Conservation (phyloP, 2,797 vertebrate genomes). For the Halcyon smyrnensis region DNA sequence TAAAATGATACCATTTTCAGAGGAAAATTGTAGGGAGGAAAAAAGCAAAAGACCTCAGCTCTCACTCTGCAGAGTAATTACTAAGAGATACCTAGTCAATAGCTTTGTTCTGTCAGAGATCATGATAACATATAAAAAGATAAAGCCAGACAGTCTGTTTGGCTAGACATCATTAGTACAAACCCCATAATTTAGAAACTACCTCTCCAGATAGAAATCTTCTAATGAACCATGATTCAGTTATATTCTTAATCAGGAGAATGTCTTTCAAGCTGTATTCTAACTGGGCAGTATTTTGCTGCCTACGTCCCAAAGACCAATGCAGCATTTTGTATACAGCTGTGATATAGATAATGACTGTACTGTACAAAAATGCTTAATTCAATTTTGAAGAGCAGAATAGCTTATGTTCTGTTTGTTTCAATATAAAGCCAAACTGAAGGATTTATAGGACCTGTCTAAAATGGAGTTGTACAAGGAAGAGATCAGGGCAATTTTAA, state of each 20-base stretch:
- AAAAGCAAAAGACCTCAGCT: slow-evolving; percentile 35
- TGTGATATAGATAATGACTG: slow-evolving; percentile 25
- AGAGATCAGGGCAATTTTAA: neutral
- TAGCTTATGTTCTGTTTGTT: neutral
- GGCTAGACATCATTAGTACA: slow-evolving; percentile 63
- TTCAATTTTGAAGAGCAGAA: neutral
- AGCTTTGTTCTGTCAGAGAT: slow-evolving; percentile 66
- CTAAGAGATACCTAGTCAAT: slow-evolving; percentile 37
- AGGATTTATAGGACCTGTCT: neutral
- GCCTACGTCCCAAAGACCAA: slow-evolving; percentile 41
- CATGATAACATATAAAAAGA: neutral
- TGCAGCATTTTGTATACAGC: slow-evolving; percentile 35
- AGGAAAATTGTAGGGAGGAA: slow-evolving; percentile 30
- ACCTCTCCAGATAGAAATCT: slow-evolving; percentile 38
- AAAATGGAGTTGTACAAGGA: neutral
- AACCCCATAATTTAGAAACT: slow-evolving; percentile 55
- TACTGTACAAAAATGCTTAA: neutral
- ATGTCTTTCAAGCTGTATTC: slow-evolving; percentile 51
- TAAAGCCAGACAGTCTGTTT: slow-evolving; percentile 67
- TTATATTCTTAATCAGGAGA: slow-evolving; percentile 67
- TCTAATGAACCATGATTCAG: slow-evolving; percentile 70
- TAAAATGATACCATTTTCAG: slow-evolving; percentile 51
- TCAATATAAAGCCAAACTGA: neutral
- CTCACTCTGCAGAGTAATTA: neutral
- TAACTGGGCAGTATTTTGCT: slow-evolving; percentile 41